These are phyloP conservation scores for Macrotrachela quadricornifera DNA, from an alignment of 1,140 invertebrate species.

Conservation along the genomic window DNA sequence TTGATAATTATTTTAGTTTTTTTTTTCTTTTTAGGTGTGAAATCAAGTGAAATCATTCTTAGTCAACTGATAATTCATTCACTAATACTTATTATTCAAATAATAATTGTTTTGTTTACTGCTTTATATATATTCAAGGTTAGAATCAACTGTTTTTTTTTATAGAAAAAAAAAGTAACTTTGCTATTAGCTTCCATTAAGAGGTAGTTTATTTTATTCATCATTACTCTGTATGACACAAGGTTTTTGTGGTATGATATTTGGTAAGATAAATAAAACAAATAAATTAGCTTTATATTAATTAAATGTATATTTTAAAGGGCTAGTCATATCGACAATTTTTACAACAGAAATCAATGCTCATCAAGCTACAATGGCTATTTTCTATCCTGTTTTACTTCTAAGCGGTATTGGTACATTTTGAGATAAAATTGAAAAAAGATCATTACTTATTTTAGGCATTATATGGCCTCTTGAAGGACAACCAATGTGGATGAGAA, in stretches of 20 bases:
- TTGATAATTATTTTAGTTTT: not conserved
- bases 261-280: not conserved
- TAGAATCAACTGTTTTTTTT: not conserved
- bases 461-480: slow-evolving; percentile 8
- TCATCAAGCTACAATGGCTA: slow-evolving; percentile 3
- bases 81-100: slow-evolving; percentile 1
- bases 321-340: not conserved
- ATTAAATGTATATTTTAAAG: not conserved
- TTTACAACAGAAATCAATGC: slow-evolving; percentile 4
- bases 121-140: not conserved
- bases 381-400: slow-evolving; percentile 5
- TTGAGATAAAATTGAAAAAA: no score
- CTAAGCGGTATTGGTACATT: not conserved
- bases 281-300: no score
- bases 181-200: not conserved
- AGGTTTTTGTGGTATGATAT: slow-evolving; percentile 5
- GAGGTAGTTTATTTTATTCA: not conserved
- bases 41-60: not conserved
- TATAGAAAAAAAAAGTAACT: not conserved
- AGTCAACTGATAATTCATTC: slow-evolving; percentile 5
- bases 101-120: not conserved
- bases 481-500: slow-evolving; percentile 1
- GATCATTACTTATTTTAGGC: no score
- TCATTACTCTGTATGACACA: not conserved
- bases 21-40: not conserved